Conservation (phyloP, 2,113 vertebrate genomes). For the Guaruba guarouba region DNA sequence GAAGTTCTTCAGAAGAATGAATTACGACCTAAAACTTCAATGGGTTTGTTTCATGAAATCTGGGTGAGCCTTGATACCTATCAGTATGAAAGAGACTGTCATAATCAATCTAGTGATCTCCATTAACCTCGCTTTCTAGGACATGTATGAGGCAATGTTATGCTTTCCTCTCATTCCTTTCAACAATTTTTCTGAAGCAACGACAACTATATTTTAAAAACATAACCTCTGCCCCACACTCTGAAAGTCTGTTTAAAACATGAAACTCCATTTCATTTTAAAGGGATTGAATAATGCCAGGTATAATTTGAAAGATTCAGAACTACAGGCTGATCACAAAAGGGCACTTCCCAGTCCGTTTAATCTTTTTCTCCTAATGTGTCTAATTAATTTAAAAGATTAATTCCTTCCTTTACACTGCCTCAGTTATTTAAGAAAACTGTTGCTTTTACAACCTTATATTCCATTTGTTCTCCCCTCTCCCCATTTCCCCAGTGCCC, state of each 20-base stretch:
- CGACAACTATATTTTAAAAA: neutral
- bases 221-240: neutral
- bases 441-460: constrained; percentile 22
- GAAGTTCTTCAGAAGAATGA: neutral
- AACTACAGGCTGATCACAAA: constrained; percentile 17
- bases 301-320: neutral
- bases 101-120: neutral
- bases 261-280: neutral
- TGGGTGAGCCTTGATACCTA: neutral
- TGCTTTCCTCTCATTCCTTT: neutral
- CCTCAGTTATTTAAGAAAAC: constrained; percentile 21
- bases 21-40: neutral
- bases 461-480: neutral
- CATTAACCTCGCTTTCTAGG: neutral
- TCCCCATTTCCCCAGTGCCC: neutral
- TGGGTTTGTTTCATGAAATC: neutral
- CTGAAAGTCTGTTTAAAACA: neutral
- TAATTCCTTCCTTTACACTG: neutral
- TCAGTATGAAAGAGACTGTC: neutral
- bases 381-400: constrained; percentile 31
- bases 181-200: neutral
- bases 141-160: neutral
- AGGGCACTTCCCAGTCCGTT: neutral
- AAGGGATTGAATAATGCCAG: neutral
- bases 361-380: neutral